Evolutionary conservation across 2,888 invertebrate species (phyloP).

Genomic region (Alloscopus bannaensis): DNA sequence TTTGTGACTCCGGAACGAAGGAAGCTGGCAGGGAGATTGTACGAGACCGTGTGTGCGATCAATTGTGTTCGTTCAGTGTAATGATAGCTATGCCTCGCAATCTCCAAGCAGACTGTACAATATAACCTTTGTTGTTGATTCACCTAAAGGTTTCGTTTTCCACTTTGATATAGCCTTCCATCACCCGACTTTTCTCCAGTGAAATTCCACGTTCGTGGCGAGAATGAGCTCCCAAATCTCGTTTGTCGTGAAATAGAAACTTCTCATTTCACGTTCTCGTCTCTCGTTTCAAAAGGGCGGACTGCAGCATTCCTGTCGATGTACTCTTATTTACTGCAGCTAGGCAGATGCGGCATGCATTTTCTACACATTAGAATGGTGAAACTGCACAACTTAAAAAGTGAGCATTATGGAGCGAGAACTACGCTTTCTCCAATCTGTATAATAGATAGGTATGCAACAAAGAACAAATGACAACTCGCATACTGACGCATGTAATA

Average conservation of each 20-base stretch:
- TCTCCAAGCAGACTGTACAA: constrained; percentile 4
- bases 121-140: too few species aligned
- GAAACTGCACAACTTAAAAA: too few species aligned
- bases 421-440: background rate
- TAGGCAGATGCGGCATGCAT: constrained; percentile 34
- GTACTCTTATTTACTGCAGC: constrained; percentile 38
- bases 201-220: constrained; percentile 55
- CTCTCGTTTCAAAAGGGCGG: constrained; percentile 14
- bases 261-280: constrained; percentile 28
- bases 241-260: constrained; percentile 57
- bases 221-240: constrained; percentile 57
- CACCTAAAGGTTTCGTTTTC: too few species aligned
- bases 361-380: too few species aligned
- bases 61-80: too few species aligned
- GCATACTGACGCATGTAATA: too few species aligned
- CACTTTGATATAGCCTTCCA: too few species aligned
- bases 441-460: background rate
- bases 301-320: constrained; percentile 12
- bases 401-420: too few species aligned
- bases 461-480: too few species aligned
- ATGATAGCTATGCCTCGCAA: too few species aligned
- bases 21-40: background rate
- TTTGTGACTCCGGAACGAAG: constrained; percentile 23
- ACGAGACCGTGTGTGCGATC: too few species aligned
- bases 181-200: too few species aligned